Base-by-base conservation (phyloP, 2,113 vertebrate genomes). In the Numenius arquata region DNA sequence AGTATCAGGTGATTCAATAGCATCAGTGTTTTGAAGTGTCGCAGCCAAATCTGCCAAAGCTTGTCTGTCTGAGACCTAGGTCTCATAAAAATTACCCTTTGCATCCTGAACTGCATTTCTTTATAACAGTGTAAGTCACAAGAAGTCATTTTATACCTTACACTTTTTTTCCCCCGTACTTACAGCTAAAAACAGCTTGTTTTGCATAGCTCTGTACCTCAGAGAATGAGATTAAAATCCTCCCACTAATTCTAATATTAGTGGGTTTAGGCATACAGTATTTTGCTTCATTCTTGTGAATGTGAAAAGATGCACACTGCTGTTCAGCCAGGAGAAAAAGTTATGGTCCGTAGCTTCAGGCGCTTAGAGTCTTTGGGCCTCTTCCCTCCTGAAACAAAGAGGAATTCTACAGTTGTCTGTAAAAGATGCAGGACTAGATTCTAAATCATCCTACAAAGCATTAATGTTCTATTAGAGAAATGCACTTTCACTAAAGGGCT, bases 381-480 rank as follows among this genome's bases (percentile, higher is more conserved):
- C 40, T 85, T 74, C n/a, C 21, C 32, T 66, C 29, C 27, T 83
- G 89, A 89, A 93, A 63, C 9, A 36, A 76, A 66, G 17, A 79
- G 21, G 20, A 73, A 38, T 56, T 93, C 36, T 89, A n/a, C 52
- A 63, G 41, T 76, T 85, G 65, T 34, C 78, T 85, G n/a, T 83
- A 85, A 85, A 93, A 95, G 62, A 78, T 68, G 17, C 71, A 90
- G 41, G 45, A 76, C 73, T 80, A 52, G 23, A 73, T 59, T 92
- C 61, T 88, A 92, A 94, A 85, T 85, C 56, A 67, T 85, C 45
- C 63, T 78, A 68, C 38, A 85, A 73, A 90, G 58, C 47, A 91
- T 90, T 91, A 80, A 88, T 48, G 32, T 43, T 55, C 78, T 95
- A 75, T 90, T 95, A 83, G 89, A 93, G 30, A 89, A 76, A 89